These are phyloP conservation scores for Heliconius ismenius DNA, from an alignment of 2,888 invertebrate genomes.

Conservation along the genomic window DNA sequence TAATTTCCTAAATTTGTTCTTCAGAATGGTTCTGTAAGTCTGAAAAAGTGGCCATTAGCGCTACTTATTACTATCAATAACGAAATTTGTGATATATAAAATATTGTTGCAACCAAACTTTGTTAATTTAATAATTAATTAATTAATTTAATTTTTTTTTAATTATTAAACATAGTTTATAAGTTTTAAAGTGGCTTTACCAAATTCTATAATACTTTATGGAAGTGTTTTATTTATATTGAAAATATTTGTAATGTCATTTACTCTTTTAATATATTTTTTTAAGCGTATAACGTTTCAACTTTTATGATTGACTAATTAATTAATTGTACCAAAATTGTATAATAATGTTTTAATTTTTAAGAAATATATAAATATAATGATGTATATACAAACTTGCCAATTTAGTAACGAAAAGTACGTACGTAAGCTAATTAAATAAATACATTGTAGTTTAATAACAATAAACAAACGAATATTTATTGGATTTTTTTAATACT, in stretches of 20 bases:
- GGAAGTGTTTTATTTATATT: constrained; percentile 16
- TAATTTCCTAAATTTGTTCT: background rate
- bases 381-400: constrained; percentile 37
- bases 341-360: constrained; percentile 31
- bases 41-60: constrained; percentile 7
- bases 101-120: constrained; percentile 4
- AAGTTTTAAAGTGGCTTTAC: constrained; percentile 1
- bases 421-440: constrained; percentile 33
- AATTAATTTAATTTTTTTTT: background rate
- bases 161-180: constrained; percentile 11
- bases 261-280: constrained; percentile 26
- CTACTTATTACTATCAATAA: constrained; percentile 11
- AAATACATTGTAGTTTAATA: constrained; percentile 32
- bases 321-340: constrained; percentile 28
- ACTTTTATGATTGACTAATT: constrained; percentile 33
- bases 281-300: constrained; percentile 37
- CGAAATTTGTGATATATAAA: constrained; percentile 23
- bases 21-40: constrained; percentile 16
- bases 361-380: constrained; percentile 15
- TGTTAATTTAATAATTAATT: constrained; percentile 1
- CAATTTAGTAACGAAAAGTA: constrained; percentile 38
- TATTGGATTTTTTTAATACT: constrained; percentile 50
- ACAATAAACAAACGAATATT: constrained; percentile 54
- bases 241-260: constrained; percentile 15
- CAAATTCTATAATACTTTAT: background rate